These are phyloP conservation scores for Eurosta solidaginis DNA, from an alignment of 1,140 invertebrate species.

Conservation along the genomic window DNA sequence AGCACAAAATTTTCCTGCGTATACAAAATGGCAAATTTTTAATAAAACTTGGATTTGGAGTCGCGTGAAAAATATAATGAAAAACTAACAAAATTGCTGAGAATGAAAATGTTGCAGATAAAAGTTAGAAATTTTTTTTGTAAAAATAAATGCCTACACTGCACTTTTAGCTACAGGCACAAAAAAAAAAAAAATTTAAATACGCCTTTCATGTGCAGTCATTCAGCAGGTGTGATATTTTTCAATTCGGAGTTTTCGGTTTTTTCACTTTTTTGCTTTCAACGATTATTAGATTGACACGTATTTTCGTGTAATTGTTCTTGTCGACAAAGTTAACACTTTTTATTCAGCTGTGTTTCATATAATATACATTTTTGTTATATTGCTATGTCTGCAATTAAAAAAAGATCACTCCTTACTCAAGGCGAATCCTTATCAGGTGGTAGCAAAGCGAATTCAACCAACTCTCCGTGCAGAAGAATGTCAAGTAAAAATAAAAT, in stretches of 20 bases:
- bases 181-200: not conserved
- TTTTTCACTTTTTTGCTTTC: not conserved
- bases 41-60: slow-evolving; percentile 4
- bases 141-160: not conserved
- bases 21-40: no score
- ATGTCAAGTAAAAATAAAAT: no score
- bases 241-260: not conserved
- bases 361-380: not conserved
- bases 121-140: not conserved
- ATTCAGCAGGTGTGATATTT: slow-evolving; percentile 14
- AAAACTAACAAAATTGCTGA: not conserved
- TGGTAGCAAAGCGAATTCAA: no score
- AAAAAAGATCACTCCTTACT: no score
- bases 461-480: no score
- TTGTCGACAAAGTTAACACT: not conserved
- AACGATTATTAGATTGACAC: not conserved
- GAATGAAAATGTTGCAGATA: not conserved
- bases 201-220: not conserved
- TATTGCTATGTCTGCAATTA: not conserved
- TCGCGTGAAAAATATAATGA: not conserved
- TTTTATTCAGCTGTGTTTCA: not conserved
- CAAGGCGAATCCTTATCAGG: no score
- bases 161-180: not conserved
- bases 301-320: not conserved
- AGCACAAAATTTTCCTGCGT: no score